Percentiles rank a stretch among this genome's conserved stretches.
Conservation (phyloP, 2,888 invertebrate species). For the Exocentrus adspersus region DNA sequence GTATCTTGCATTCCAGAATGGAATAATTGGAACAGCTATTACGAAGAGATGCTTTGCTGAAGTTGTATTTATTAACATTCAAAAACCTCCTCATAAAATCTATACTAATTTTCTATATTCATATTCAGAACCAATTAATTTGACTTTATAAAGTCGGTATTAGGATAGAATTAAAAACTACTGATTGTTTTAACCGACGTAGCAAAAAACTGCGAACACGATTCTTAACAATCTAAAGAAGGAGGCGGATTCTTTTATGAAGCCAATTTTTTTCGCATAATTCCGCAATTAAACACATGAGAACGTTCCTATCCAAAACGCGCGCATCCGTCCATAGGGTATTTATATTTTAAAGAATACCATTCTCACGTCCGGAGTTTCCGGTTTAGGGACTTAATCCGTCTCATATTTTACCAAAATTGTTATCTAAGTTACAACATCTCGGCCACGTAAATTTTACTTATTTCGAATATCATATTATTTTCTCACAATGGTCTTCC, state of each 20-base stretch:
- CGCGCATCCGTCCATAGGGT: conserved; percentile 17
- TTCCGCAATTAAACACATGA: conserved; percentile 25
- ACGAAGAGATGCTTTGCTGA: no score
- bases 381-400: conserved; percentile 51
- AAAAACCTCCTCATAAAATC: no score
- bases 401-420: conserved; percentile 46
- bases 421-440: conserved; percentile 42
- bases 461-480: conserved; percentile 31
- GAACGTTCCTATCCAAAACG: conserved; percentile 12
- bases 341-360: conserved; percentile 37
- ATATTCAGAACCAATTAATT: no score
- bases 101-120: no score
- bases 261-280: conserved; percentile 2
- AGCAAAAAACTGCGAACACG: not conserved
- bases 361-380: conserved; percentile 49
- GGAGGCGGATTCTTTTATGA: not conserved
- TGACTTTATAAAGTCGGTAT: no score
- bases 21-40: no score
- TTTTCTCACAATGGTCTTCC: conserved; percentile 16
- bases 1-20: not conserved
- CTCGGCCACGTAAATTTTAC: conserved; percentile 48
- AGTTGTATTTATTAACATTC: no score
- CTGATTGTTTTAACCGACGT: not conserved
- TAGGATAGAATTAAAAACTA: no score
- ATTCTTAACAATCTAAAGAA: not conserved